Percentiles rank a stretch among this genome's conserved stretches.
Conservation (phyloP, 2,888 invertebrate genomes). For the Plutella xylostella region DNA sequence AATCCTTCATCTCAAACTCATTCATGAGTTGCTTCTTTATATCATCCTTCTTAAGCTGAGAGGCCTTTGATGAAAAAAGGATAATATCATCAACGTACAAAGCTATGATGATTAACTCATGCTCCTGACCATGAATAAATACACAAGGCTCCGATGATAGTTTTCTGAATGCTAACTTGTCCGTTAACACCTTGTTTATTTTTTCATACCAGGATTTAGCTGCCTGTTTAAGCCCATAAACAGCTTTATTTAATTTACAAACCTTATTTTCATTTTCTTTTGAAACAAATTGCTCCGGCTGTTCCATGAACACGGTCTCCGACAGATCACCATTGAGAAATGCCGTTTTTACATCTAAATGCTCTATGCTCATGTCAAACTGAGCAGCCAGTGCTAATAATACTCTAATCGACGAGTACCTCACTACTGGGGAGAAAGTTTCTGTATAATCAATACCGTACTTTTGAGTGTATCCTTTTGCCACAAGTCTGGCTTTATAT, state of each 20-base stretch:
- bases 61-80: not conserved
- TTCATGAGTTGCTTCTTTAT: not conserved
- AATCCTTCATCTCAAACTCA: slow-evolving; percentile 1
- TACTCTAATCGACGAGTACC: not conserved
- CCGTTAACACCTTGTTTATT: not conserved
- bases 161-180: not conserved
- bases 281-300: too few species aligned
- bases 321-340: slow-evolving; percentile 12
- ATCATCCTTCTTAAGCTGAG: not conserved
- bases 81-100: slow-evolving; percentile 5
- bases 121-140: not conserved
- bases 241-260: not conserved
- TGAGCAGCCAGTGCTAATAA: slow-evolving; percentile 8
- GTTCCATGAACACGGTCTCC: slow-evolving; percentile 11
- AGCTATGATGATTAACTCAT: not conserved
- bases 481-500: not conserved
- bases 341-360: slow-evolving; percentile 13
- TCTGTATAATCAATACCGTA: not conserved
- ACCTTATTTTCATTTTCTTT: not conserved
- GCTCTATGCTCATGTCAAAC: slow-evolving; percentile 9
- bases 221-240: slow-evolving; percentile 5
- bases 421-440: not conserved
- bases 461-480: not conserved
- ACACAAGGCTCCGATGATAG: not conserved
- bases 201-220: not conserved